Evolutionary conservation across 2,888 invertebrate genomes (phyloP).

Genomic region (Beris morrisii): DNA sequence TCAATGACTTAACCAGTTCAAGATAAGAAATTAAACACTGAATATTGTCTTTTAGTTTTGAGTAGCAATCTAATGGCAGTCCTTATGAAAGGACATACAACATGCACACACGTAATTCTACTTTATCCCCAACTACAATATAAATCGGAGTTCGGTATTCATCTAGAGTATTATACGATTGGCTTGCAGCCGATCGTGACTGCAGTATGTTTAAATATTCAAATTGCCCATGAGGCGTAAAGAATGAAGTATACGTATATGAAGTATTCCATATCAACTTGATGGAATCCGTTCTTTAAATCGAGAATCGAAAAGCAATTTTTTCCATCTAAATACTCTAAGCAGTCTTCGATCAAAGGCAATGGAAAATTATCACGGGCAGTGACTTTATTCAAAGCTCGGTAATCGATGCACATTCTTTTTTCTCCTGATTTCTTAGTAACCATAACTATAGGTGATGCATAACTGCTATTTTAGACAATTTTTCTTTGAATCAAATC

Average conservation of each 20-base stretch:
- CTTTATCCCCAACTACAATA: too few relatives aligned
- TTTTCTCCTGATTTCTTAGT: conserved; percentile 29
- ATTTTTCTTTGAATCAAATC: not conserved
- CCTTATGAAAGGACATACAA: too few relatives aligned
- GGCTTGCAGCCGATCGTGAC: too few relatives aligned
- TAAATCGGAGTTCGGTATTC: too few relatives aligned
- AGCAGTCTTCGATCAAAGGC: conserved; percentile 29
- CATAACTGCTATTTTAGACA: not conserved
- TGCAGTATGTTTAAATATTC: too few relatives aligned
- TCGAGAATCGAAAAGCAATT: conserved; percentile 39
- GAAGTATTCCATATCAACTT: conserved; percentile 36
- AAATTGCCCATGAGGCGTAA: conserved; percentile 40
- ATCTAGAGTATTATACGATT: too few relatives aligned
- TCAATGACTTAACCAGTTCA: too few relatives aligned
- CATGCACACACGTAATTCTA: too few relatives aligned
- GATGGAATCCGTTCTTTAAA: conserved; percentile 39
- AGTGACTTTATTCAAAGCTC: conserved; percentile 31
- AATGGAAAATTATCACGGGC: conserved; percentile 22
- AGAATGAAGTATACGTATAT: conserved; percentile 40
- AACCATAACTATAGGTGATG: conserved; percentile 32
- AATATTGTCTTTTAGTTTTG: too few relatives aligned
- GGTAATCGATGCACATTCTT: conserved; percentile 32
- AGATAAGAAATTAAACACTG: too few relatives aligned
- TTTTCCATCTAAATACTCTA: conserved; percentile 35
- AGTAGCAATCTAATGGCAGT: too few relatives aligned